phyloP scores from a whole-genome alignment of 2,113 vertebrate genomes.

The Lepidothrix coronata region DNA sequence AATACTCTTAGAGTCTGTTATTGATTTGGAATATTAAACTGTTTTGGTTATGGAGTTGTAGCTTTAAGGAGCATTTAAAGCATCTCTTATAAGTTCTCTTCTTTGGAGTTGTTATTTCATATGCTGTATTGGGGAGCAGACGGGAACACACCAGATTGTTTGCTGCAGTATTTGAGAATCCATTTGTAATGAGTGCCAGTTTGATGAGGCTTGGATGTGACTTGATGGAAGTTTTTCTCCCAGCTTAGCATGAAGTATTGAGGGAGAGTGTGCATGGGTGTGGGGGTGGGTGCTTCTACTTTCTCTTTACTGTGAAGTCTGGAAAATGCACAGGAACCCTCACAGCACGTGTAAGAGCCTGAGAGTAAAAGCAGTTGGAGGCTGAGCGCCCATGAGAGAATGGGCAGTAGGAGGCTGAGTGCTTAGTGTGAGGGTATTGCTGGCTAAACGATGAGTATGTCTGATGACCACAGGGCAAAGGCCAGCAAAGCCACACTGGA shows the following conservation, averaged over 20 bases:
- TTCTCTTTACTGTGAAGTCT: not conserved
- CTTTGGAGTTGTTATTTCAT: not conserved
- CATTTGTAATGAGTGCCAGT: not conserved
- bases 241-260: not conserved
- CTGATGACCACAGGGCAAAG: not conserved
- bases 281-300: not conserved
- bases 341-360: not conserved
- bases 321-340: not conserved
- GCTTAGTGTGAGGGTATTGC: not conserved
- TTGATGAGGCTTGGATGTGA: not conserved
- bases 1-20: conserved; percentile 14
- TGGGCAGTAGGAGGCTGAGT: not conserved
- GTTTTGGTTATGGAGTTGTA: conserved; percentile 31
- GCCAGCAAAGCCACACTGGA: not conserved
- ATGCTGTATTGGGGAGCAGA: not conserved
- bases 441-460: accelerated
- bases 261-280: not conserved
- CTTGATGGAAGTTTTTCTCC: not conserved
- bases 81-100: not conserved
- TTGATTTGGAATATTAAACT: conserved; percentile 24
- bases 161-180: not conserved
- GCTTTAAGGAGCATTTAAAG: conserved; percentile 14
- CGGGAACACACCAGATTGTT: not conserved
- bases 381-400: too few species aligned
- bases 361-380: not conserved